Conservation (phyloP, 2,888 invertebrate genomes). For the Luperina nickerlii region DNA sequence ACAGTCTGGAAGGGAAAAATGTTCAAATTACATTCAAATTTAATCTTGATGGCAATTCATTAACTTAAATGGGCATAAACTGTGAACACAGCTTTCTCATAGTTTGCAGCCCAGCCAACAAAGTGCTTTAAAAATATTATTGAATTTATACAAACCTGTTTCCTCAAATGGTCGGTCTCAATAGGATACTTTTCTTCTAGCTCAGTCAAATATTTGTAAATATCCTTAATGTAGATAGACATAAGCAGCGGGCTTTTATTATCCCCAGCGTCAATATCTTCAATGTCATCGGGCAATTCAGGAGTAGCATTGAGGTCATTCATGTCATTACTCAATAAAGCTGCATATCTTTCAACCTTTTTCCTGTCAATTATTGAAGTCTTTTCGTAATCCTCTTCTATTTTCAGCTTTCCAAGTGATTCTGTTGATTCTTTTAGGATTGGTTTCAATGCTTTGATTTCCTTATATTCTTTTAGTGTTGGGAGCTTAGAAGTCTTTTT, state of each 20-base stretch:
- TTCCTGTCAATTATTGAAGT: conserved; percentile 58
- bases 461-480: conserved; percentile 76
- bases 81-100: background rate
- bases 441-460: conserved; percentile 73
- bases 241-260: conserved; percentile 94
- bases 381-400: conserved; percentile 70
- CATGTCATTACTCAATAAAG: conserved; percentile 46
- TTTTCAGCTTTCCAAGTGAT: conserved; percentile 81
- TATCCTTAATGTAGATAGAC: conserved; percentile 96
- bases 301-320: conserved; percentile 57
- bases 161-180: conserved; percentile 91
- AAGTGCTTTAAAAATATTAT: background rate
- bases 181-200: conserved; percentile 94
- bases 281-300: conserved; percentile 85
- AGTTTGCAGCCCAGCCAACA: background rate
- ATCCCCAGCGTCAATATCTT: conserved; percentile 94
- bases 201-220: conserved; percentile 94
- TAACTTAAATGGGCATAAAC: background rate
- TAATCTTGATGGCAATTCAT: background rate
- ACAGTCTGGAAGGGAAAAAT: conserved; percentile 78
- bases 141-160: conserved; percentile 84
- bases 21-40: background rate
- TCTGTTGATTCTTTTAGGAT: conserved; percentile 81
- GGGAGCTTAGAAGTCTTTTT: conserved; percentile 77
- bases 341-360: conserved; percentile 60